Evolutionary conservation across 2,797 vertebrate genomes (phyloP).

Genomic region (Danio albolineatus): DNA sequence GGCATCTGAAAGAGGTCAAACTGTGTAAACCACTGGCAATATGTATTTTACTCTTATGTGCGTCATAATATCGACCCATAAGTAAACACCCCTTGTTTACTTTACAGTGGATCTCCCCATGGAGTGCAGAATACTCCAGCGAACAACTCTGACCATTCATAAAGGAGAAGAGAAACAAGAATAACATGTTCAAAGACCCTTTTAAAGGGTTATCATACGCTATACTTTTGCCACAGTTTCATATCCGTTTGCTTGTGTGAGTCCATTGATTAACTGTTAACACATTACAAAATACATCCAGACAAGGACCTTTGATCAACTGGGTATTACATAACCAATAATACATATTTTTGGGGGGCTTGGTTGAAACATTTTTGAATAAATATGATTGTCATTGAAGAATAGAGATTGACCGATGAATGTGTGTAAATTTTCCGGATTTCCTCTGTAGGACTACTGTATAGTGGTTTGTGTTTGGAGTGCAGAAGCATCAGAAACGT

Average conservation of each 20-base stretch:
- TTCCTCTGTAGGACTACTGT: conserved; percentile 4
- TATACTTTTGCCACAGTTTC: background rate
- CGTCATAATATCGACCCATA: conserved; percentile 45
- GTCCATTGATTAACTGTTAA: background rate
- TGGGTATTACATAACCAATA: conserved; percentile 38
- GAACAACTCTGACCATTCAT: background rate
- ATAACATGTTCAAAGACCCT: background rate
- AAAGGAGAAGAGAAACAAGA: background rate
- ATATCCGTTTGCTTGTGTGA: background rate
- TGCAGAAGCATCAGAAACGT: background rate
- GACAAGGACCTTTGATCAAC: conserved; percentile 23
- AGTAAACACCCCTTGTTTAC: conserved; percentile 46
- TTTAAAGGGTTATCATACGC: background rate
- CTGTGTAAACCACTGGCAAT: conserved; percentile 1
- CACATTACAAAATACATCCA: conserved; percentile 34
- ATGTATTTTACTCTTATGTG: conserved; percentile 37
- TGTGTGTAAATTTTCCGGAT: background rate
- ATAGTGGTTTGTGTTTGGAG: background rate
- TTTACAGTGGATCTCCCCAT: conserved; percentile 35
- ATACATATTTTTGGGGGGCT: conserved; percentile 12
- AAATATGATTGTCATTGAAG: conserved; percentile 37
- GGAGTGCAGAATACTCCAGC: background rate
- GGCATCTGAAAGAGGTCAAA: background rate
- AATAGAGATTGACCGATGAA: conserved; percentile 28
- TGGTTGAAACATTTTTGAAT: conserved; percentile 37